Base-by-base conservation (phyloP, 2,113 vertebrate genomes). In the Redunca redunca region DNA sequence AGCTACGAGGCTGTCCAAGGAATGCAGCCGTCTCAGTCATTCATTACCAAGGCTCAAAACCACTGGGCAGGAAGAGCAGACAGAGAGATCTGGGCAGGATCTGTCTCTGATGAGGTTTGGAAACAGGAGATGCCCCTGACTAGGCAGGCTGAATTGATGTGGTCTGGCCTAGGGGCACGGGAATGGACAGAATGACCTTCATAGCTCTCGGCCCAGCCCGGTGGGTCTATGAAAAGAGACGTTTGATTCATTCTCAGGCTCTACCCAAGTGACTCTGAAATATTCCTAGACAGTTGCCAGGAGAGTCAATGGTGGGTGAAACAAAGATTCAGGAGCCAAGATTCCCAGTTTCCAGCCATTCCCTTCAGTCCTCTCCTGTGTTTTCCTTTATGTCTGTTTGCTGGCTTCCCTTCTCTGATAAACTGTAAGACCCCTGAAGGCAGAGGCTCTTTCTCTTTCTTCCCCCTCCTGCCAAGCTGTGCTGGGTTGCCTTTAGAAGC, bases 221-320 rank as follows among this genome's bases (percentile, higher is more conserved):
- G 86, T 98, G 91, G 95, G 94, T 97, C 96, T 97, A 90, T 88
- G 94, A 97, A 98, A 97, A 97, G 97, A 97, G 95, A 93, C 15
- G 0, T 92, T 96, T 98, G 97, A 98, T 98, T 98, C 95, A 97
- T 87, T 98, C 89, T 96, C 86, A 3, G 94, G 86, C 91, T 96
- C 83, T 97, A 97, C 93, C 91, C 96, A 95, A 98, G 83, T 94
- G 80, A 97, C 89, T 87, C 97, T 95, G 96, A 97, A 97, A 98
- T 97, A 98, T 97, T 98, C 97, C 98, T 98, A 98, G 97, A 98
- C 93, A 97, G 96, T 91, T 98, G 98, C 98, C 98, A 98, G 87
- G 89, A 97, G 86, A 96, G 50, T 97, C 91, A 93, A 95, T 95
- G 95, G 96, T 95, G 83, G 96, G 83, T 97, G 14, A 97, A 97